Evolutionary conservation across 2,113 vertebrate species (phyloP), one percentile per base, ranked within the genome.

Genomic region (Terrapene triunguis): DNA sequence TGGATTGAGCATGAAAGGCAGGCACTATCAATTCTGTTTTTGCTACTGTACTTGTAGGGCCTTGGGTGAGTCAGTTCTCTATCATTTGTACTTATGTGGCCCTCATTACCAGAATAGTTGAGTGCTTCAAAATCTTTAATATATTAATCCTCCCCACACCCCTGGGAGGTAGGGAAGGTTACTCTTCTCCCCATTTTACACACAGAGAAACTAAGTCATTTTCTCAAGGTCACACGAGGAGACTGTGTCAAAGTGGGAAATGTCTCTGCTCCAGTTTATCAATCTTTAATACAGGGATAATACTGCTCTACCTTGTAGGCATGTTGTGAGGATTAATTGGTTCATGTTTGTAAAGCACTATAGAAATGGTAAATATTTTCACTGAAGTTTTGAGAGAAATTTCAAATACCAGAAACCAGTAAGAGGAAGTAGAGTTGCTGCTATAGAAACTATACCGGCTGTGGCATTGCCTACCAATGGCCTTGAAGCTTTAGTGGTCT

Each of bases 71-170:
- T 38, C 12, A 11, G 1, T 86, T 65, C 16, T 54, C 62, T 80
- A 27, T 44, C 80, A 35, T n/a, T 86, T 69, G 17, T 19, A 48
- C 21, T 57, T 0, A 0, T 1, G 7, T 59, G 57, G 38, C 76
- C 19, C 25, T 38, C n/a, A 50, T 8, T 72, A 4, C 22, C 65
- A 22, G 22, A 38, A 42, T 74, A 74, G 42, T 42, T 74, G 69
- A 74, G 19, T 74, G 21, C 21, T 35, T 74, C 69, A 38, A 19
- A 74, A 24, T 74, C 16, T 38, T 74, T 74, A 74, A 42, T 74
- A 19, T 17, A n/a, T 74, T 74, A 21, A 42, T 74, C 19, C 21
- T 74, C 69, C 10, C 19, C 22, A 24, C 3, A 2, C 38, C 38
- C 21, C 8, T 42, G 21, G 9, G 10, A 22, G 22, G 38, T 74